Evolutionary conservation across 2,888 invertebrate genomes (phyloP), one percentile per base, ranked within the genome.

Genomic region (Aleiodes alternator): DNA sequence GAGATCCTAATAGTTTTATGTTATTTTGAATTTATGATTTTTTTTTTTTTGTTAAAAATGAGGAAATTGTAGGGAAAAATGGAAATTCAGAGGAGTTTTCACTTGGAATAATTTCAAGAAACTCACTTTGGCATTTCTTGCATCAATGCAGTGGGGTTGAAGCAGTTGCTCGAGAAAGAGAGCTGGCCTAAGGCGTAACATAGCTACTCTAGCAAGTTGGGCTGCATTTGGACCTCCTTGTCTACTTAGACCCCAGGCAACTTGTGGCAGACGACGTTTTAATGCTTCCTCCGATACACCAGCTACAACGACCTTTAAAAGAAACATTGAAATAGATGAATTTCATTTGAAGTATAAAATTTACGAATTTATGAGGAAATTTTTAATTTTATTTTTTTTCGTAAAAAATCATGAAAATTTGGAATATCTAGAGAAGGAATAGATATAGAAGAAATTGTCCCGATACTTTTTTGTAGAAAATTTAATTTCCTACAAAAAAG

Each of bases 91-190:
- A 34, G 34, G 34, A 34, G 4, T 6, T 34, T 34, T 6, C 34
- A 34, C 34, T 34, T 9, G 43, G 43, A 43, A 43, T 43, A 43
- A 9, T 43, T 43, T 9, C 3, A 3, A 9, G 9, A 53, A 66
- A 66, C 55, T 66, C 68, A 89, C 89, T 84, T 87, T 89, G 0
- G 89, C 87, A 72, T 89, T 89, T 76, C 87, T 84, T 11, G 89
- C 88, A 31, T 82, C 84, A 61, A 89, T 79, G 72, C 89, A 89
- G 48, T 88, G 86, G 0, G 91, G 90, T 69, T 91, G 91, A 72
- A 91, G 87, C 55, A 93, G 84, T 77, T 91, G 90, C 75, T 90
- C 90, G n/a, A 92, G 83, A 43, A 93, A 91, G n/a, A 90, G 86
- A 77, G 91, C 90, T 4, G 92, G 91, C 61, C 89, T 87, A 16